These are phyloP conservation scores for Acromyrmex heyeri DNA, from an alignment of 1,140 invertebrate species.

Conservation along the genomic window DNA sequence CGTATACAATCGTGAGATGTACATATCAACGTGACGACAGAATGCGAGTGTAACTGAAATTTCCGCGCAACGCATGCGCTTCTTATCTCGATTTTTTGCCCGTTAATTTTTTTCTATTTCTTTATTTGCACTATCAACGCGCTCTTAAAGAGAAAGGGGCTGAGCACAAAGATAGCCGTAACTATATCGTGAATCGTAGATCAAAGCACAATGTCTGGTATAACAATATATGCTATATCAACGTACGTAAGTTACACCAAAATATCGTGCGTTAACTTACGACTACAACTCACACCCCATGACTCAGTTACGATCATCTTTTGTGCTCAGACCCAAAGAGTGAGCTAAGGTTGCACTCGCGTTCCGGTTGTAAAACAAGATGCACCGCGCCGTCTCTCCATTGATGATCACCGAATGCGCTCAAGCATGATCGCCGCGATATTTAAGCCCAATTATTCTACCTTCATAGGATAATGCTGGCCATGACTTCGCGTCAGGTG, in stretches of 20 bases:
- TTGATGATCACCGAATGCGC: background rate
- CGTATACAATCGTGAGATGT: background rate
- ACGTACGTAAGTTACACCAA: no score
- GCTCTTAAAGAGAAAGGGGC: background rate
- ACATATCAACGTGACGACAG: background rate
- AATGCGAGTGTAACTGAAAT: slow-evolving; percentile 27
- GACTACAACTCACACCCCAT: no score
- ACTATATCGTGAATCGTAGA: no score
- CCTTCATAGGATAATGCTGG: slow-evolving; percentile 23
- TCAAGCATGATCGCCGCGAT: slow-evolving; percentile 47
- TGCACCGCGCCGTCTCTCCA: background rate
- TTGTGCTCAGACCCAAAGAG: background rate
- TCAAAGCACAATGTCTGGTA: no score
- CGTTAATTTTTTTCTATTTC: background rate
- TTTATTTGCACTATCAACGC: background rate
- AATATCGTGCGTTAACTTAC: no score
- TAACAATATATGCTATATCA: no score
- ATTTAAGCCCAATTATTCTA: slow-evolving; percentile 75
- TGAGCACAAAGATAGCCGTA: no score
- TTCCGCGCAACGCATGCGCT: background rate
- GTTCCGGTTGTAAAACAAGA: background rate
- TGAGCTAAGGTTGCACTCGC: background rate
- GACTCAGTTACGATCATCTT: no score
- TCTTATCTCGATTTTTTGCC: background rate
- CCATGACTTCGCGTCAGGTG: slow-evolving; percentile 65